Evolutionary conservation across 1,140 invertebrate genomes (phyloP).

Genomic region (Penaeus japonicus): DNA sequence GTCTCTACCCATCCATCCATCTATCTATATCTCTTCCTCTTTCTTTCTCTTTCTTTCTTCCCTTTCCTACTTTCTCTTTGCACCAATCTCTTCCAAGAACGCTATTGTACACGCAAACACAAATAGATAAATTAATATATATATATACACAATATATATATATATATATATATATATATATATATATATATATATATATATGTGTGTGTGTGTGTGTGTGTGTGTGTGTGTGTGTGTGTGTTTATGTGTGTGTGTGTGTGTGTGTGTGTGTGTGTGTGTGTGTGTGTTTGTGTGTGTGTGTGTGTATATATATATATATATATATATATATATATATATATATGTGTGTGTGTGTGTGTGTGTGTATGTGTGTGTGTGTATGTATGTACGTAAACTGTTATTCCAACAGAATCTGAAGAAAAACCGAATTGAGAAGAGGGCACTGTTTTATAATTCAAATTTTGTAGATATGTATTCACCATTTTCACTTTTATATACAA

Average conservation of each 20-base stretch:
- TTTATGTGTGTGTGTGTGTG: not conserved
- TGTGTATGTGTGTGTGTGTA: not conserved
- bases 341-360: not conserved
- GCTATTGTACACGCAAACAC: not conserved
- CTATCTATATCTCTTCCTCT: not conserved
- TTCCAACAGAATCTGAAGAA: not conserved
- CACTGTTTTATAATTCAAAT: too few species aligned
- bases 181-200: constrained; percentile 6
- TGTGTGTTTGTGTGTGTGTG: not conserved
- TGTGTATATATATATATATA: not conserved
- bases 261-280: too few species aligned
- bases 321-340: not conserved
- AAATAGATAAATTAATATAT: too few species aligned
- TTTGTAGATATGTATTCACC: too few species aligned
- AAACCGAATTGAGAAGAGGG: not conserved
- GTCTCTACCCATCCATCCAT: too few species aligned
- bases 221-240: not conserved
- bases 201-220: not conserved
- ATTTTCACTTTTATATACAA: too few species aligned
- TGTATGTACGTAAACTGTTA: not conserved
- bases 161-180: not conserved
- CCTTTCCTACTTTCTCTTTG: too few species aligned
- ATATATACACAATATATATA: not conserved
- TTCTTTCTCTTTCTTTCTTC: not conserved
- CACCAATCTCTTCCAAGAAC: too few species aligned